These are phyloP conservation scores for Delia radicum DNA, from an alignment of 1,140 invertebrate genomes.

Conservation along the genomic window DNA sequence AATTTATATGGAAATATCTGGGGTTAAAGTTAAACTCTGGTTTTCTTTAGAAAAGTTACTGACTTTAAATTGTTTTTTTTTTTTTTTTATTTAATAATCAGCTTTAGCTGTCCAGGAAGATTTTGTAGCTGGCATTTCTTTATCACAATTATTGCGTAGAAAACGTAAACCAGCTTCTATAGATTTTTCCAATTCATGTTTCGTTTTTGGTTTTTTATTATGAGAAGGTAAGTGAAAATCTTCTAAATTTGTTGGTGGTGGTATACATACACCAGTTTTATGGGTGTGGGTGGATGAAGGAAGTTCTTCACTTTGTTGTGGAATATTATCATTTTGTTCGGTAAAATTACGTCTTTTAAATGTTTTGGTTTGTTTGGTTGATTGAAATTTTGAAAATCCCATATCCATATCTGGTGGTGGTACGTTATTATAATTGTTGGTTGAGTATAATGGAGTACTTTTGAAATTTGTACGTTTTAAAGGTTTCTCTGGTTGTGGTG, in stretches of 20 bases:
- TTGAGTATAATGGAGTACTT: constrained; percentile 32
- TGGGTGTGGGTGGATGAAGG: constrained; percentile 53
- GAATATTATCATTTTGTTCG: not conserved
- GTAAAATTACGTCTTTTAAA: constrained; percentile 44
- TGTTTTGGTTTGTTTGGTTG: constrained; percentile 28
- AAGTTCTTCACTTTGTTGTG: not conserved
- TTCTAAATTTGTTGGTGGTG: constrained; percentile 65
- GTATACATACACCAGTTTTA: constrained; percentile 50
- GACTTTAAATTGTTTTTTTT: not conserved
- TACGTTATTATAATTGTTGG: not conserved
- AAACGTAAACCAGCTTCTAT: constrained; percentile 70
- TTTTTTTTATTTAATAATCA: constrained; percentile 39
- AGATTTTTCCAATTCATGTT: constrained; percentile 61
- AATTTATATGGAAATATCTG: too few species aligned
- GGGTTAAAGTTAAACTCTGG: too few species aligned
- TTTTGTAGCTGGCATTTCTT: constrained; percentile 50
- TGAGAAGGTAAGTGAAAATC: constrained; percentile 56
- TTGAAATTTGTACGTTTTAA: constrained; percentile 51
- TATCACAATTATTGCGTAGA: constrained; percentile 64
- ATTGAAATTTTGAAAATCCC: constrained; percentile 37
- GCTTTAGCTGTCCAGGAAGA: constrained; percentile 50
- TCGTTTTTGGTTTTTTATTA: constrained; percentile 35
- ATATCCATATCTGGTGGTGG: not conserved
- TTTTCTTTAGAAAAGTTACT: too few species aligned
- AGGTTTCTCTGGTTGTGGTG: constrained; percentile 32